Percentiles rank a stretch among this genome's conserved stretches.
phyloP scores from a whole-genome alignment of 2,888 invertebrate genomes.

The Oligia fasciuncula region DNA sequence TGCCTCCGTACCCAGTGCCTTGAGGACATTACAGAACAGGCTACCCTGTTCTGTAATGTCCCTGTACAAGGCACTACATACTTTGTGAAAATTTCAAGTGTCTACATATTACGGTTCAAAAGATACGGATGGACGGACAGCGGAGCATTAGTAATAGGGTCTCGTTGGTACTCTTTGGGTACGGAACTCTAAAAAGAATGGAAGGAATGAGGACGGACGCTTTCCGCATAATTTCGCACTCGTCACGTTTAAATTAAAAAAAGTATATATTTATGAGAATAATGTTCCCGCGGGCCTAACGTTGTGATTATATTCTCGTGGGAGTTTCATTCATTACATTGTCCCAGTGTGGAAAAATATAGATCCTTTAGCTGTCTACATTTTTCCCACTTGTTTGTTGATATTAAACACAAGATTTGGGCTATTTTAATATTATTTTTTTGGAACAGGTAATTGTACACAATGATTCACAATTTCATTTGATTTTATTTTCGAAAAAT shows the following conservation, averaged over 20 bases:
- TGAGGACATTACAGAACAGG: no score
- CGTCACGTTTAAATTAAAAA: conserved; percentile 24
- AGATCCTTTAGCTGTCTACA: neutral
- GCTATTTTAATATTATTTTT: neutral
- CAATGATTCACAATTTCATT: neutral
- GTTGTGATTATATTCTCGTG: conserved; percentile 15
- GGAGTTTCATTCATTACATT: conserved; percentile 25
- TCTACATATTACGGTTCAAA: neutral
- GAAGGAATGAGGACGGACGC: conserved; percentile 16
- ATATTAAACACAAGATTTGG: neutral
- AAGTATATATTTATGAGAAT: conserved; percentile 15
- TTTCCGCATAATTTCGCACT: conserved; percentile 39
- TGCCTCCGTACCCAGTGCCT: no score
- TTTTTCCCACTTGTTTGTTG: neutral
- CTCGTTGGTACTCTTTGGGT: neutral
- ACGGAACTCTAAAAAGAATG: conserved; percentile 1
- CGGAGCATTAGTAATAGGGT: neutral
- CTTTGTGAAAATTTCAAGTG: neutral
- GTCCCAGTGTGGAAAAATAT: neutral
- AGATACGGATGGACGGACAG: neutral
- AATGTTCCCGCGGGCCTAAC: conserved; percentile 22
- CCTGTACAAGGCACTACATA: neutral
- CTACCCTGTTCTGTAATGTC: no score
- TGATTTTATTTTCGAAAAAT: neutral
- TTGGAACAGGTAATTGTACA: neutral